Evolutionary conservation across 2,797 vertebrate genomes (phyloP), one percentile per base, ranked within the genome.

Genomic region (Tenualosa thibaudeaui): DNA sequence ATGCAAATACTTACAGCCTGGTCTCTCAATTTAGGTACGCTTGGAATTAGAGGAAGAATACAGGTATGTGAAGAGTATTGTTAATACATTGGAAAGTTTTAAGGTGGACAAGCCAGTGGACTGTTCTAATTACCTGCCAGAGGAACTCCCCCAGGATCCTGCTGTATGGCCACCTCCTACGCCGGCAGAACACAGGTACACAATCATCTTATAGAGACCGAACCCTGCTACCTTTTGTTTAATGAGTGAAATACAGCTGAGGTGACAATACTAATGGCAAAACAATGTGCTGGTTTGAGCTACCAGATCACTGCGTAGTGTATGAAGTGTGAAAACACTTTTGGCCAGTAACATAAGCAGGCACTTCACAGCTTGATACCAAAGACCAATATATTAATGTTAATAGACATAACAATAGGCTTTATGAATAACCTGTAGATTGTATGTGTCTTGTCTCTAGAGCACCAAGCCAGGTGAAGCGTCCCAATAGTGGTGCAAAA

Each of bases 21-120:
- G 10, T 75, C 22, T 51, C 56, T 87, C 51, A 85, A 1, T 26
- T 22, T 82, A 99, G 98, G 95, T 99, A 85, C 96, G 93, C 68
- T 96, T 97, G 90, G 97, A 99, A 89, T 94, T 99, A 90, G 89
- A 95, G 58, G 97, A 98, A 92, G 98, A 99, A 91, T 98, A 97
- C 50, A 97, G 99, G 88, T 97, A 99, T 93, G 97, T 99, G 83
- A 99, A 97, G 92, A 93, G 94, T 88, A 98, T 99, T 87, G 95
- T 97, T 89, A 96, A 89, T 92, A 98, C 97, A 0, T 94, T 99
- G 58, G 97, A 98, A 88, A 97, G 96, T 94, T 99, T 99, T 89
- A 98, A 96, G 94, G 93, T 95, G 3, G 97, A 98, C 84, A 98
- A 93, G 93, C 96, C 96, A 43, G 90, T 92, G 81, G 97, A 98